Evolutionary conservation across 2,888 invertebrate species (phyloP), one percentile per base, ranked within the genome.

Genomic region (Oscheius sp.): DNA sequence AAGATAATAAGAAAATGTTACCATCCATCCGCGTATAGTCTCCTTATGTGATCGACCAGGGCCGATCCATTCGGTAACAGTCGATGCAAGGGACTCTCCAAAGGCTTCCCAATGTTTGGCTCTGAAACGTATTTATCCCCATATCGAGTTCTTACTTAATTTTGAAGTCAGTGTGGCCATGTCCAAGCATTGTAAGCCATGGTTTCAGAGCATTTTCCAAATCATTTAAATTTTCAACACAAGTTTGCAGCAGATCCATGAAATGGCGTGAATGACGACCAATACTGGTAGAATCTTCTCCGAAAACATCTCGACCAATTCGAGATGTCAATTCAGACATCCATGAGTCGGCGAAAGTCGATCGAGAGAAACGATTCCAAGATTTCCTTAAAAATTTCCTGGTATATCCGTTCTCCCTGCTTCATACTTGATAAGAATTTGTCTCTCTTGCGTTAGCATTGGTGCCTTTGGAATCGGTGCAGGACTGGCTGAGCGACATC

Each of bases 81-180:
- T 75, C 33, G 70, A 51, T 14, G 76, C 62, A 4, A 83, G 28
- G 3, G 74, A 71, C 54, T 83, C 83, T 2, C 77, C 82, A 44
- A 83, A 81, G 9, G 75, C 72, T 49, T 83, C 83, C 83, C 83
- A 83, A 44, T 83, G 82, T 36, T 70, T 71, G 24, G 78, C 67
- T 12, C 78, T 82, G 57, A 12, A 66, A 67, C 17, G 14, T 12
- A 26, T 28, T 49, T 8, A 26, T 32, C 4, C 17, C 33, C 20
- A 14, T 38, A 1, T 32, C 47, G 20, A 32, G 5, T 28, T 71
- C 73, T 70, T 54, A 81, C 80, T 70, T 75, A 50, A 83, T 78
- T 30, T 67, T 70, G 64, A 83, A 83, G 17, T 80, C 81, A 17
- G 68, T 57, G 49, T 83, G 83, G 41, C 77, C 81, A n/a, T 73